Conservation (phyloP, 2,113 vertebrate genomes). For the Verasper variegatus region DNA sequence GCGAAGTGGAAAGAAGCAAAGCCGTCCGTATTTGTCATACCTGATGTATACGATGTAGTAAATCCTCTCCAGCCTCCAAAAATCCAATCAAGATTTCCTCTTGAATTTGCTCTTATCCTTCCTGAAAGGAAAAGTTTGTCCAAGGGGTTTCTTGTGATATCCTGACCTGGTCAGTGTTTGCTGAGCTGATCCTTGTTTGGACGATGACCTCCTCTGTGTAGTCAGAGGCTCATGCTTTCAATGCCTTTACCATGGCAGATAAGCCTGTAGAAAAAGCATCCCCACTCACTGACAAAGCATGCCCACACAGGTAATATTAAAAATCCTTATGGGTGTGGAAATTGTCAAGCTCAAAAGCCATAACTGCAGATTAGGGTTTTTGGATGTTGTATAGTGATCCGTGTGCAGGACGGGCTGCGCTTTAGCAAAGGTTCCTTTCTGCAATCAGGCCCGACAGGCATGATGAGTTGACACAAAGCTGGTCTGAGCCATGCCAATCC, state of each 20-base stretch:
- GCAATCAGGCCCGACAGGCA: constrained; percentile 86
- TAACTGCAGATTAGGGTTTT: constrained; percentile 84
- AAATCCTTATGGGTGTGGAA: constrained; percentile 83
- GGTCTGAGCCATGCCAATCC: constrained; percentile 82
- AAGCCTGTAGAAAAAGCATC: constrained; percentile 84
- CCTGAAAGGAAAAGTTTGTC: constrained; percentile 71
- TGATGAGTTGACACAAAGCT: constrained; percentile 85
- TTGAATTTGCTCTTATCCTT: constrained; percentile 73
- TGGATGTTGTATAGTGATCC: constrained; percentile 85
- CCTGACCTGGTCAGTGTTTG: constrained; percentile 83
- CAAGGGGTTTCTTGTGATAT: constrained; percentile 80
- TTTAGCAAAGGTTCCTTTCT: constrained; percentile 84
- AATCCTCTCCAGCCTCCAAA: constrained; percentile 86
- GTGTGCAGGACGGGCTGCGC: constrained; percentile 70
- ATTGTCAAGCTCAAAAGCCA: constrained; percentile 84
- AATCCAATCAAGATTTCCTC: constrained; percentile 85
- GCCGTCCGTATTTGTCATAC: constrained; percentile 88
- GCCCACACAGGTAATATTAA: constrained; percentile 76
- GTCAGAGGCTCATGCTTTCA: constrained; percentile 90
- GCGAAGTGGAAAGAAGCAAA: constrained; percentile 78
- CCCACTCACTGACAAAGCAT: constrained; percentile 80
- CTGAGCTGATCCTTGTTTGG: constrained; percentile 85
- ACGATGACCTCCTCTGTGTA: constrained; percentile 83
- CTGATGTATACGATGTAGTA: constrained; percentile 88
- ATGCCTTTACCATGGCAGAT: constrained; percentile 88